Conservation (phyloP, 2,113 vertebrate genomes). For the Sylvilagus bachmani region DNA sequence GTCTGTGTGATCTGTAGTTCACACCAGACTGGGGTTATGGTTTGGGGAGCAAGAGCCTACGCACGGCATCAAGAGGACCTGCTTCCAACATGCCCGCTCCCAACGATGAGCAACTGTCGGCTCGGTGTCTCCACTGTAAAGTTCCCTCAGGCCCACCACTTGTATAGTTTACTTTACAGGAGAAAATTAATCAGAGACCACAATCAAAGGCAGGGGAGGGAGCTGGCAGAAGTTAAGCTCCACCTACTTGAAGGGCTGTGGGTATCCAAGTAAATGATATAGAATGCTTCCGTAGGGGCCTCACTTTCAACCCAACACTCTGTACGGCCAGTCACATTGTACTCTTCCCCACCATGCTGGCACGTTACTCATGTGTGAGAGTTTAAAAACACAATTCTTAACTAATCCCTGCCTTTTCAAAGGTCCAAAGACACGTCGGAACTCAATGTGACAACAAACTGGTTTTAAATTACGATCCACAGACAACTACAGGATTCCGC, state of each 20-base stretch:
- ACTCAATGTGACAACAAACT: constrained; percentile 41
- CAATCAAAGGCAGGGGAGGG: neutral
- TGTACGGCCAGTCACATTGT: neutral
- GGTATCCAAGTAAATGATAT: neutral
- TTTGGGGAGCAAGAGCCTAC: neutral
- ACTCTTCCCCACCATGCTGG: neutral
- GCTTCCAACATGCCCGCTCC: neutral
- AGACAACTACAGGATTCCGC: neutral
- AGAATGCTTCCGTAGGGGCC: neutral
- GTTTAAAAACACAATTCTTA: constrained; percentile 54
- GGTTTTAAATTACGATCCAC: constrained; percentile 51
- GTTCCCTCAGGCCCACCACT: neutral
- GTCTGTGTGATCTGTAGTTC: neutral
- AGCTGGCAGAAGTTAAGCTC: neutral
- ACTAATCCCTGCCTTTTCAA: constrained; percentile 29
- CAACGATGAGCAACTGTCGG: neutral
- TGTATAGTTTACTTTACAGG: neutral
- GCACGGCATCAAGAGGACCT: neutral
- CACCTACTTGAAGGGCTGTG: neutral
- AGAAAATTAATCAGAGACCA: neutral
- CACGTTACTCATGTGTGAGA: neutral
- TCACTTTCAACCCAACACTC: neutral
- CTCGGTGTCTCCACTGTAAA: neutral
- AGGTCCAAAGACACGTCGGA: neutral
- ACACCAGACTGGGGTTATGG: neutral